Percentiles rank a stretch among this genome's conserved stretches.
These are phyloP conservation scores for Bubo scandiacus DNA, from an alignment of 2,113 vertebrate genomes.

Conservation along the genomic window DNA sequence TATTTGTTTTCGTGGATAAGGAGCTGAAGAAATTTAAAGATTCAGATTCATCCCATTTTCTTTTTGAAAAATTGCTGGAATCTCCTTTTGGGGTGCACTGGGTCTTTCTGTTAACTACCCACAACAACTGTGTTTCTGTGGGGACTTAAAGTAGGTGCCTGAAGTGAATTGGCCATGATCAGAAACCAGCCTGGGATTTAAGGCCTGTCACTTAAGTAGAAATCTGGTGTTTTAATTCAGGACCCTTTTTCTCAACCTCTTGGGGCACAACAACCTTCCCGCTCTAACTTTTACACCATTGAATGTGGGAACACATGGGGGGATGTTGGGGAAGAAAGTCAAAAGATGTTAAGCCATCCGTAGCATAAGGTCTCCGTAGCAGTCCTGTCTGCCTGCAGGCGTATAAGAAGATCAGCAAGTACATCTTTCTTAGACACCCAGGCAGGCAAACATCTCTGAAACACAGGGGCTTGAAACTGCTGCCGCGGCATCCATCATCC, in stretches of 20 bases:
- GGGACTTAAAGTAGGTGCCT: not conserved
- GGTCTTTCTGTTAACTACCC: not conserved
- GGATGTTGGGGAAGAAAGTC: not conserved
- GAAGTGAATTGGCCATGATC: not conserved
- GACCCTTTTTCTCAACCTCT: not conserved
- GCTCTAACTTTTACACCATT: fast-evolving
- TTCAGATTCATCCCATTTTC: not conserved
- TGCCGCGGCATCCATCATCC: slow-evolving; percentile 69
- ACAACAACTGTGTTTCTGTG: not conserved
- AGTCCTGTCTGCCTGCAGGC: not conserved
- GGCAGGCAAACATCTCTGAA: slow-evolving; percentile 49
- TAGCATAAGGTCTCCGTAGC: not conserved
- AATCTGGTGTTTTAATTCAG: not conserved
- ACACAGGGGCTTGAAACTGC: slow-evolving; percentile 52
- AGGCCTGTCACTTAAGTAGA: not conserved
- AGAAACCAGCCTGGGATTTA: not conserved
- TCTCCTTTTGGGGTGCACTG: not conserved
- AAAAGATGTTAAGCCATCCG: not conserved
- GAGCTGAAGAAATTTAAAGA: not conserved
- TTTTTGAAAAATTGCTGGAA: not conserved
- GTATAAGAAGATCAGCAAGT: not conserved
- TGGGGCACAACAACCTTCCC: not conserved
- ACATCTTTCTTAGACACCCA: slow-evolving; percentile 43
- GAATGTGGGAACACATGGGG: not conserved
- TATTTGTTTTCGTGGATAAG: not conserved